Base-by-base conservation (phyloP, 2,888 invertebrate genomes). In the Capitulum mitella region DNA sequence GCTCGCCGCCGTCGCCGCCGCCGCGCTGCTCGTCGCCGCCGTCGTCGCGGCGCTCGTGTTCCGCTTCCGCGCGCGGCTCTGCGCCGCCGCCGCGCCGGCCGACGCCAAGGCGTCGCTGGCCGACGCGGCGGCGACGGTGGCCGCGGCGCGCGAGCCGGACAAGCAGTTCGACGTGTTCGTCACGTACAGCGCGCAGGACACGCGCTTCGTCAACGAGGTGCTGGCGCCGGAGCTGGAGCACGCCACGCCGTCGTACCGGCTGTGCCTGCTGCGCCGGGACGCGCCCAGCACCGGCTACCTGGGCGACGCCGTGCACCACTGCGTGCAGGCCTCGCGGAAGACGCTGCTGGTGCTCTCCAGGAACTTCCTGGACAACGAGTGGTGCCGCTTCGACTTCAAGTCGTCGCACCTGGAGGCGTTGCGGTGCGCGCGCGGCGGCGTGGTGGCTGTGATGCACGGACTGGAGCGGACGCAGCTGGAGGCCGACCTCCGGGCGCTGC, bases 111-210 rank as follows among this genome's bases (percentile, higher is more conserved):
- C 82, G 12, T 82, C 83, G 19, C 82, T 82, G 22, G 82, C 83
- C 1, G 83, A 82, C 79, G 82, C 82, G n/a, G 81, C 82, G 29
- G 83, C 83, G 37, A 79, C 79, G 5, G 75, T 80, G 51, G 54
- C 81, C 51, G 58, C 80, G 61, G 77, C 80, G 26, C 79, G 81
- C 3, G 81, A 81, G 32, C 78, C 77, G 32, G 85, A 85, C 61
- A 91, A 94, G 83, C 89, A 95, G 77, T 97, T 94, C 86, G 98
- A 98, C 87, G 97, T 95, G 79, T 98, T 97, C 87, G 91, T 98
- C 82, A 93, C 94, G 84, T 98, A 98, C 87, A 94, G 95, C 85
- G 92, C 93, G 80, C 93, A 95, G 86, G 97, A 97, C 86, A 95
- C 96, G 85, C 91, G 92, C 78, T 96, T 95, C 86, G 95, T 97